Percentiles rank a stretch among this genome's conserved stretches.
These are phyloP conservation scores for Sylvicapra grimmia DNA, from an alignment of 2,113 vertebrate species.

Conservation along the genomic window DNA sequence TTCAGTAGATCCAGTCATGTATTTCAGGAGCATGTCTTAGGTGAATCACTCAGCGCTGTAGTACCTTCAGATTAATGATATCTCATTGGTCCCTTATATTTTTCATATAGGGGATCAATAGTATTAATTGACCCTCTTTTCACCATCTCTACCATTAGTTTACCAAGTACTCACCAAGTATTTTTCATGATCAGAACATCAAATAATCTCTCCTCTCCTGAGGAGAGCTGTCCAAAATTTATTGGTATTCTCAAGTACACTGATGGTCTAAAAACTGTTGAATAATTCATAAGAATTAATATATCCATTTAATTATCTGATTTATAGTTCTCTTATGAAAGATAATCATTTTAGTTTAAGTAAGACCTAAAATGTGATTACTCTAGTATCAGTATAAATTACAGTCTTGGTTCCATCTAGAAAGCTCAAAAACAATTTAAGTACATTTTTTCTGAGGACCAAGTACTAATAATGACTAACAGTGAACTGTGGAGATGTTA, in stretches of 20 bases:
- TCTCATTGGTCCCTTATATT: neutral
- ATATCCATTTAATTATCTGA: neutral
- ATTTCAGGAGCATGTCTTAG: neutral
- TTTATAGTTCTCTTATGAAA: neutral
- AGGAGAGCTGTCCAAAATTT: neutral
- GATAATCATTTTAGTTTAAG: neutral
- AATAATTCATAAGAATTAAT: conserved; percentile 9
- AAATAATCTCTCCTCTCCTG: neutral
- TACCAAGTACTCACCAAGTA: neutral
- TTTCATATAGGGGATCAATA: neutral
- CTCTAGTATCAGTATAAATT: neutral
- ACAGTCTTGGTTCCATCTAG: neutral
- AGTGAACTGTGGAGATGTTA: neutral
- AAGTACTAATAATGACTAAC: neutral
- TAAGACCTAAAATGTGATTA: neutral
- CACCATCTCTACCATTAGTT: neutral
- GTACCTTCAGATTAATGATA: neutral
- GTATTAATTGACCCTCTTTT: neutral
- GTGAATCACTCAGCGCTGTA: neutral
- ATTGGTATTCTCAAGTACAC: neutral
- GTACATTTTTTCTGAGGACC: neutral
- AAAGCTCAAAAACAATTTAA: neutral
- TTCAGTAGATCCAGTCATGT: neutral
- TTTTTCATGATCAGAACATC: neutral
- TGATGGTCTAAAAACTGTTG: neutral